Evolutionary conservation across 2,113 vertebrate species (phyloP).

Genomic region (Anas platyrhynchos): DNA sequence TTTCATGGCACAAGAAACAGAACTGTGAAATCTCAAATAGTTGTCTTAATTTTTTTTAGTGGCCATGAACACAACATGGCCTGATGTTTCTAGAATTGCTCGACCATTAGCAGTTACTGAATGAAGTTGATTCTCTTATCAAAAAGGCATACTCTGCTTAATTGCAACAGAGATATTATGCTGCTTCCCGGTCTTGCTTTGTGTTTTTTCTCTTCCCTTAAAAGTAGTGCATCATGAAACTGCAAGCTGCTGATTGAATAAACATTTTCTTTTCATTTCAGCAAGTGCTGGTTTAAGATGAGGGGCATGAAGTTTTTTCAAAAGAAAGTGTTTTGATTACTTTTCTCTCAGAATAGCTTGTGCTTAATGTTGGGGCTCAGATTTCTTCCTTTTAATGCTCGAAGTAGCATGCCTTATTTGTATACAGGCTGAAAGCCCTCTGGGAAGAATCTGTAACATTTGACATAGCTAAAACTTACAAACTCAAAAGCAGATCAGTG

Average conservation of each 20-base stretch:
- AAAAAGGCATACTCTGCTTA: neutral
- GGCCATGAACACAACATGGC: neutral
- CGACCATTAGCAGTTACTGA: neutral
- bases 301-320: fast-evolving
- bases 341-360: neutral
- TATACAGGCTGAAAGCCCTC: neutral
- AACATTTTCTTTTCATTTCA: neutral
- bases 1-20: neutral
- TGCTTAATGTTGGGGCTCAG: neutral
- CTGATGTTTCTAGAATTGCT: neutral
- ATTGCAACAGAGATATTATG: neutral
- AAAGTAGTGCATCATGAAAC: neutral
- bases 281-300: neutral
- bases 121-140: neutral
- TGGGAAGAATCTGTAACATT: neutral
- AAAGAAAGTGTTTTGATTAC: neutral
- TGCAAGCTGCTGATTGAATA: neutral
- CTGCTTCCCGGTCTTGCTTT: neutral
- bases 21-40: neutral
- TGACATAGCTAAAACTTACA: neutral
- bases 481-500: too few species aligned
- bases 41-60: neutral
- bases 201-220: neutral
- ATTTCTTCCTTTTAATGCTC: neutral
- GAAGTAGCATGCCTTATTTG: neutral